Percentiles rank a stretch among this genome's conserved stretches.
These are phyloP conservation scores for Hemibagrus guttatus DNA, from an alignment of 2,797 vertebrate genomes.

Conservation along the genomic window DNA sequence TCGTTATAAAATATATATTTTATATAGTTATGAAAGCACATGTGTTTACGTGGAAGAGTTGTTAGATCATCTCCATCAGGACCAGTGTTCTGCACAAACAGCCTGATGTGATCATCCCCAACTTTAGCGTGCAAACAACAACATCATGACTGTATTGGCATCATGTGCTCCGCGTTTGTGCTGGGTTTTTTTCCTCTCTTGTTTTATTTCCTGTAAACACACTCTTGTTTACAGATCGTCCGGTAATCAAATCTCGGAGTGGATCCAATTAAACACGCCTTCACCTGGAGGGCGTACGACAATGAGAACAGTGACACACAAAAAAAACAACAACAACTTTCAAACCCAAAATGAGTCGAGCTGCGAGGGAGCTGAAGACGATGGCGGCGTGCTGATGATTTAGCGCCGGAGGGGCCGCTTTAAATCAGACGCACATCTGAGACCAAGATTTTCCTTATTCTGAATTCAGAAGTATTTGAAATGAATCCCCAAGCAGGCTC, in stretches of 20 bases:
- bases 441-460: constrained; percentile 8
- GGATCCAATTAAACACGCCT: constrained; percentile 14
- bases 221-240: constrained; percentile 32
- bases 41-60: too few relatives aligned
- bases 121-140: constrained; percentile 15
- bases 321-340: background rate
- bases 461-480: background rate
- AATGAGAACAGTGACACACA: background rate
- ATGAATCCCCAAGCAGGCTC: constrained; percentile 3
- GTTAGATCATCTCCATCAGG: constrained; percentile 19
- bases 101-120: constrained; percentile 8
- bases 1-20: too few relatives aligned
- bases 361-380: background rate
- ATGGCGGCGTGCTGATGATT: background rate
- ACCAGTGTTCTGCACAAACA: constrained; percentile 5
- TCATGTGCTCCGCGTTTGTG: constrained; percentile 1
- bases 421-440: constrained; percentile 26
- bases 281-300: background rate
- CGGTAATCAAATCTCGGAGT: constrained; percentile 15
- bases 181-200: background rate
- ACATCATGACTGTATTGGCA: background rate
- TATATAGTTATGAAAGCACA: too few relatives aligned
- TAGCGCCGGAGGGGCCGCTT: background rate
- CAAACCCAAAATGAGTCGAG: background rate
- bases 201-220: constrained; percentile 27